Conservation (phyloP, 2,113 vertebrate species). For the Planiliza haematocheilus region DNA sequence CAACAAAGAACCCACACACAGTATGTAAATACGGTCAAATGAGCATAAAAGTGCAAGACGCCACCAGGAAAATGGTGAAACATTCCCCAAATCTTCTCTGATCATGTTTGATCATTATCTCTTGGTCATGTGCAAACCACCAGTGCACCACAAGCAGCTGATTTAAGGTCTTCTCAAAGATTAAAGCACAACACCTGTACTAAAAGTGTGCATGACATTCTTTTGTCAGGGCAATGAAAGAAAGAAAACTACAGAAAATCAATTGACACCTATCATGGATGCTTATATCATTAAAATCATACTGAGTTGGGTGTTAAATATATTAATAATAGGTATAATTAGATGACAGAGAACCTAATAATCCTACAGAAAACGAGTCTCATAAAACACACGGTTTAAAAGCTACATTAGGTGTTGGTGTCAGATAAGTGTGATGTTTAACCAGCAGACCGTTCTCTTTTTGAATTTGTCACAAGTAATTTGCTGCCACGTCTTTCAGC, state of each 20-base stretch:
- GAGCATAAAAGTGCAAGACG: not conserved
- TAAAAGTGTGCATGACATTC: too few species aligned
- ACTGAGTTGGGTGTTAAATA: too few species aligned
- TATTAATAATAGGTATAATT: too few species aligned
- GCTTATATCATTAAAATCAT: too few species aligned
- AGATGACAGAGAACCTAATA: too few species aligned
- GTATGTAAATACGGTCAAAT: not conserved
- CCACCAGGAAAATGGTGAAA: too few species aligned
- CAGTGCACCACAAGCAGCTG: not conserved
- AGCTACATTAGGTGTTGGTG: not conserved
- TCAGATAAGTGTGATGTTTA: conserved; percentile 43
- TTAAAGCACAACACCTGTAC: too few species aligned
- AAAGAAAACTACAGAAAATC: too few species aligned
- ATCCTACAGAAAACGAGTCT: not conserved
- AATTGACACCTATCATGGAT: too few species aligned
- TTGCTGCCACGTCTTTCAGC: conserved; percentile 50
- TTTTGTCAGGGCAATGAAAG: too few species aligned
- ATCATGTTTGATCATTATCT: not conserved
- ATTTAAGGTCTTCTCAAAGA: not conserved
- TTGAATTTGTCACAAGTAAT: conserved; percentile 57
- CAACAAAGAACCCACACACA: conserved; percentile 25
- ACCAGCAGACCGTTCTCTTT: conserved; percentile 29
- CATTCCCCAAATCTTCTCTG: too few species aligned
- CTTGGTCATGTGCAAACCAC: not conserved
- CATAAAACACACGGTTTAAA: conserved; percentile 23